Base-by-base conservation (phyloP, 2,797 vertebrate genomes). In the Danio jaintianensis region DNA sequence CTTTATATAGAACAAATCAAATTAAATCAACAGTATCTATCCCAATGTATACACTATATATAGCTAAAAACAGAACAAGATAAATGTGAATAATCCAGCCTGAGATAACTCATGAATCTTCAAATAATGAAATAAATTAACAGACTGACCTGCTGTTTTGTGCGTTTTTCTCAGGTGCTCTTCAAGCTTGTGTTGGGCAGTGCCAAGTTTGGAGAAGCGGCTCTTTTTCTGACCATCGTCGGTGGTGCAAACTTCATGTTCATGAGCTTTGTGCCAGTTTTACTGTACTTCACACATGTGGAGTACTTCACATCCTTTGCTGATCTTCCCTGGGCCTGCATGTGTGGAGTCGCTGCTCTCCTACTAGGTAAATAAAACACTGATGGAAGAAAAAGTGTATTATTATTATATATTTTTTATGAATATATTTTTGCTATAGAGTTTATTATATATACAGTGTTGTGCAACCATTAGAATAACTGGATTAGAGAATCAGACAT, bases 101-200 rank as follows among this genome's bases (percentile, higher is more conserved):
- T n/a, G n/a, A n/a, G n/a, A n/a, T n/a, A n/a, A n/a, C n/a, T n/a
- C n/a, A n/a, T n/a, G n/a, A n/a, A n/a, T n/a, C n/a, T n/a, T n/a
- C n/a, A n/a, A n/a, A n/a, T n/a, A n/a, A n/a, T n/a, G n/a, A n/a
- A n/a, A n/a, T n/a, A n/a, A n/a, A n/a, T n/a, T n/a, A n/a, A n/a
- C 29, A 1, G 29, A 29, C 29, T 29, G 3, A 29, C 29, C 29
- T 29, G 29, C 29, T 29, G 29, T 29, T 15, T 4, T 36, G 2
- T 40, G 45, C 53, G 29, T 42, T 83, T 20, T 29, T 84, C 79
- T 62, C 89, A 98, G 97, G 97, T 98, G 87, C 95, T 98, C 87
- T 98, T 98, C 92, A 98, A 98, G 91, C 96, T 98, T 89, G 95
- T 98, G 84, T 92, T 98, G 85, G 97, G 97, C 88, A 97, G 97